phyloP scores from a whole-genome alignment of 2,113 vertebrate genomes.

The Phodopus roborovskii region DNA sequence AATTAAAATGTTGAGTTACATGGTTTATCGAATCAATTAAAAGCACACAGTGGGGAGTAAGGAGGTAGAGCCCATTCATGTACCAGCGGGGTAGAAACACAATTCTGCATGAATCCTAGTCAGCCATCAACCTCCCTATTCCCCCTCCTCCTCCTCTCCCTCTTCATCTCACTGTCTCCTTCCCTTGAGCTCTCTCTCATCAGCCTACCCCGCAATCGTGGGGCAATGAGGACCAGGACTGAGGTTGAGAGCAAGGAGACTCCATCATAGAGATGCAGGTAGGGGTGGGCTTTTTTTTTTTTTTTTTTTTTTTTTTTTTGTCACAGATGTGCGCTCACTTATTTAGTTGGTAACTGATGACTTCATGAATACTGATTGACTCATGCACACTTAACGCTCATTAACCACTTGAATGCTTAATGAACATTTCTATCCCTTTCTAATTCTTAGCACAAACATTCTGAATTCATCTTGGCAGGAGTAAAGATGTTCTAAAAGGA shows the following conservation, averaged over 20 bases:
- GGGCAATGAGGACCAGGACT: background rate
- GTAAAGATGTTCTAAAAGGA: background rate
- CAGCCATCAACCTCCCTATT: background rate
- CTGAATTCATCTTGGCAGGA: background rate
- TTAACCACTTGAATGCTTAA: constrained; percentile 5
- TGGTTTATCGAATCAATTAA: constrained; percentile 51
- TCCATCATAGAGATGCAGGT: background rate
- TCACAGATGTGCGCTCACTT: background rate
- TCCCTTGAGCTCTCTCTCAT: background rate
- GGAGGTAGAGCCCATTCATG: background rate
- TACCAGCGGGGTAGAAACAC: too few species aligned
- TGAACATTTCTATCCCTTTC: background rate
- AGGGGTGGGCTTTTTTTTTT: background rate
- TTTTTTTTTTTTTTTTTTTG: background rate
- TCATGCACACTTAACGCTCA: constrained; percentile 24
- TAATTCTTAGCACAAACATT: background rate
- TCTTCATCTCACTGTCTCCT: background rate
- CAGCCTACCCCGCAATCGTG: background rate
- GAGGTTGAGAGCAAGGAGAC: background rate
- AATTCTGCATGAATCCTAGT: background rate
- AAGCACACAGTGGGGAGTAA: constrained; percentile 26
- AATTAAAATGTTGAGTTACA: constrained; percentile 27
- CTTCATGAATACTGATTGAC: constrained; percentile 5
- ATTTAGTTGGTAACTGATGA: background rate
- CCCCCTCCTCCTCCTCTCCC: background rate